A percentile compares a stretch with the other conserved stretches of the same genome.
Evolutionary conservation across 2,888 invertebrate species (phyloP).

Genomic region (Atethmia centrago): DNA sequence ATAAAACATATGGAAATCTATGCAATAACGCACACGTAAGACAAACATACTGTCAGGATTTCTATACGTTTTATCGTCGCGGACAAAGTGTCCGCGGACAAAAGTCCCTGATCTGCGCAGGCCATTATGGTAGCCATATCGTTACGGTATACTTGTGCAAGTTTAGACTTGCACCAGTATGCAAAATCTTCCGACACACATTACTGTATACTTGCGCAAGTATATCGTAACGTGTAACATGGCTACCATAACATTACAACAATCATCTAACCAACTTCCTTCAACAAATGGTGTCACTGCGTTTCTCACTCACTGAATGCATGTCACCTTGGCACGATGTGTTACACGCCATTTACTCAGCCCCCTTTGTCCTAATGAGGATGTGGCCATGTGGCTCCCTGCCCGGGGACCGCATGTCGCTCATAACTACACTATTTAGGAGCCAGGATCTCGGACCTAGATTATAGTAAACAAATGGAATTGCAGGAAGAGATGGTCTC

Average conservation of each 20-base stretch:
- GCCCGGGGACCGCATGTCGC: conserved; percentile 69
- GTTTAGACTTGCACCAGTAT: too few relatives aligned
- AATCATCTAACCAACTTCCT: conserved; percentile 24
- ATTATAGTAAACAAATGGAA: conserved; percentile 61
- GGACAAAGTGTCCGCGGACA: too few relatives aligned
- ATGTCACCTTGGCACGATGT: conserved; percentile 81
- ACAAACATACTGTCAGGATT: too few relatives aligned
- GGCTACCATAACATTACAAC: conserved; percentile 1
- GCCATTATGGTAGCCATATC: too few relatives aligned
- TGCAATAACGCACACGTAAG: too few relatives aligned
- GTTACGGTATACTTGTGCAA: too few relatives aligned
- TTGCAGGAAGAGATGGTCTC: conserved; percentile 29
- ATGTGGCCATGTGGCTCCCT: conserved; percentile 80
- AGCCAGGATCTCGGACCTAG: conserved; percentile 65
- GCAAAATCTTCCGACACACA: too few relatives aligned
- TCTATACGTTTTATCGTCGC: too few relatives aligned
- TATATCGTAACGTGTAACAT: too few relatives aligned
- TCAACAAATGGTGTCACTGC: conserved; percentile 37
- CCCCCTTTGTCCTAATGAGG: conserved; percentile 77
- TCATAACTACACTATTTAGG: conserved; percentile 73
- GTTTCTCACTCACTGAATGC: conserved; percentile 58
- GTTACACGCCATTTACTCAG: conserved; percentile 83
- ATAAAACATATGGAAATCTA: too few relatives aligned
- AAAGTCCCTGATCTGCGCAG: too few relatives aligned
- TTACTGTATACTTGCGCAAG: too few relatives aligned